Percentiles rank a stretch among this genome's conserved stretches.
These are phyloP conservation scores for Oncorhynchus tshawytscha DNA, from an alignment of 2,113 vertebrate species.

Conservation along the genomic window DNA sequence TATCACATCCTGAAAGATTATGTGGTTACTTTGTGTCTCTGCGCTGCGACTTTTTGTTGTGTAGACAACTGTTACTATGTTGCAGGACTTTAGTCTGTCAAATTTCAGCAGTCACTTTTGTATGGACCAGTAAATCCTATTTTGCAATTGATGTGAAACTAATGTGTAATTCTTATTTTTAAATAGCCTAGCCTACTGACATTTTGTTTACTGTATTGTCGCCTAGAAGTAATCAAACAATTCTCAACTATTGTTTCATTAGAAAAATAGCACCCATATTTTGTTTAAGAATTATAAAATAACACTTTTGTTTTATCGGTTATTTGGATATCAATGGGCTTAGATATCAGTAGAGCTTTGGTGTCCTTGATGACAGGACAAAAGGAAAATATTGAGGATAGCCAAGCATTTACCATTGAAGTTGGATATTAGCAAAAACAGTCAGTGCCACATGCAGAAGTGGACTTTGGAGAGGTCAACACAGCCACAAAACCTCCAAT, in stretches of 20 bases:
- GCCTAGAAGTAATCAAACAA: too few species aligned
- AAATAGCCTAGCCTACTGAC: too few species aligned
- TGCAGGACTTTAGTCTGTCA: slow-evolving; percentile 18
- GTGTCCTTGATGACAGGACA: slow-evolving; percentile 17
- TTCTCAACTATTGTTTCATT: too few species aligned
- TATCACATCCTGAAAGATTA: neutral
- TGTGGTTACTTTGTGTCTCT: neutral
- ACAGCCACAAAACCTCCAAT: slow-evolving; percentile 54
- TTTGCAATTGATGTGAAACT: neutral
- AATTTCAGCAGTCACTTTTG: slow-evolving; percentile 44
- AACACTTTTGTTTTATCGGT: slow-evolving; percentile 28
- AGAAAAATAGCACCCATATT: neutral
- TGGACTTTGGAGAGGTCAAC: slow-evolving; percentile 38
- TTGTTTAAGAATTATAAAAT: neutral
- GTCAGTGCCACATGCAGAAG: slow-evolving; percentile 21
- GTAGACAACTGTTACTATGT: neutral
- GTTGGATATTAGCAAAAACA: slow-evolving; percentile 14
- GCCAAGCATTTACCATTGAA: slow-evolving; percentile 16
- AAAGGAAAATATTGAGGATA: slow-evolving; percentile 7
- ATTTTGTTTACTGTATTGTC: too few species aligned
- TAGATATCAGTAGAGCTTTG: slow-evolving; percentile 20
- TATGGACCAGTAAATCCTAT: neutral
- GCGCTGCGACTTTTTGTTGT: slow-evolving; percentile 6
- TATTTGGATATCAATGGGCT: slow-evolving; percentile 33
- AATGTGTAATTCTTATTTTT: too few species aligned